A percentile compares a stretch with the other conserved stretches of the same genome.
phyloP scores from a whole-genome alignment of 2,113 vertebrate genomes.

The Rhegmatorhina hoffmannsi region DNA sequence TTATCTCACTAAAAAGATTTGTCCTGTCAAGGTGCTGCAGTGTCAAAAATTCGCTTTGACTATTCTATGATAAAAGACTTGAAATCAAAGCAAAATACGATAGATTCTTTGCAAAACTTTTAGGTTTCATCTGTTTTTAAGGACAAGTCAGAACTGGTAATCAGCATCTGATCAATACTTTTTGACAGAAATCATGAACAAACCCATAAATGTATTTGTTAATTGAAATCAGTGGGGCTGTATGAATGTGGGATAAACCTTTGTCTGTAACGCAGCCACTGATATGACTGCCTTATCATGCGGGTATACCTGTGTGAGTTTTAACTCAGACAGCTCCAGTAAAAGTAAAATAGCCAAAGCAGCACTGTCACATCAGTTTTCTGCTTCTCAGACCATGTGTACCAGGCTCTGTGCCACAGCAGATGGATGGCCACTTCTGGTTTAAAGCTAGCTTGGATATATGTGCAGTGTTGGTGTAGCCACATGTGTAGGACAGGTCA shows the following conservation, averaged over 20 bases:
- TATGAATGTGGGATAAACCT: neutral
- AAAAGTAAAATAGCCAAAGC: neutral
- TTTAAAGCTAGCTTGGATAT: neutral
- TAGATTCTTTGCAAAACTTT: neutral
- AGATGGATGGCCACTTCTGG: neutral
- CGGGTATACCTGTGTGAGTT: neutral
- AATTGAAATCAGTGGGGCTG: neutral
- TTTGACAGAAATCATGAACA: neutral
- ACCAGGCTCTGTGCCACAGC: neutral
- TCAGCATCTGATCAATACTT: neutral
- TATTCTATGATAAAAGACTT: neutral
- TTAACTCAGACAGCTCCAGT: neutral
- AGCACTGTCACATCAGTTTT: neutral
- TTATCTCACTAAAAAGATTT: neutral
- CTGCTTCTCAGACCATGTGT: fast-evolving
- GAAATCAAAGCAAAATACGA: neutral
- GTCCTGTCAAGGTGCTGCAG: neutral
- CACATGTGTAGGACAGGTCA: neutral
- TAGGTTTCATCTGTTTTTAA: neutral
- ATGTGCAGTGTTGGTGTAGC: too few species aligned
- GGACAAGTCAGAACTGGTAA: neutral
- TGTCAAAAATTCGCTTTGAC: neutral
- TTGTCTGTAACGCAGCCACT: neutral
- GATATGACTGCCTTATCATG: neutral
- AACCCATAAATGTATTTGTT: neutral